Conservation (phyloP, 2,888 invertebrate species). For the Pandemis corylana region DNA sequence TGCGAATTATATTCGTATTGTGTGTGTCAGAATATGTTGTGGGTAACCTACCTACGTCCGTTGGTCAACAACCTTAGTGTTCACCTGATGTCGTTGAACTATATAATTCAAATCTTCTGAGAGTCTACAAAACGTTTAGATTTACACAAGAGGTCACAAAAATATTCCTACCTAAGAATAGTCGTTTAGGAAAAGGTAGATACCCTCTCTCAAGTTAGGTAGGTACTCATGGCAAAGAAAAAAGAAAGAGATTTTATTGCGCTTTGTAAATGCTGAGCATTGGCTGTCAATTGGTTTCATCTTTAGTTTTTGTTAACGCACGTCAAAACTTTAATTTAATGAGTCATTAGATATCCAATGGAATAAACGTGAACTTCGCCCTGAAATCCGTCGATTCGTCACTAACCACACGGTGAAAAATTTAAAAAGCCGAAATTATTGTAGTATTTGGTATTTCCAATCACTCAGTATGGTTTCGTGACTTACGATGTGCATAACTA, state of each 20-base stretch:
- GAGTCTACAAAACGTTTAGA: background rate
- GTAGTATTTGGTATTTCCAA: background rate
- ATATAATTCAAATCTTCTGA: background rate
- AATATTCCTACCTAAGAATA: no score
- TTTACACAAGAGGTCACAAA: background rate
- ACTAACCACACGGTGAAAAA: background rate
- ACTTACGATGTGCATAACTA: no score
- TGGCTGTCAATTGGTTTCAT: no score
- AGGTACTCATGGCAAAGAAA: no score
- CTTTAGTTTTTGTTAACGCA: no score
- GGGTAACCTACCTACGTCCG: constrained; percentile 7
- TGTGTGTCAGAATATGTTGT: constrained; percentile 2
- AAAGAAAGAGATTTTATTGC: no score
- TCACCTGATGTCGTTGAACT: constrained; percentile 11
- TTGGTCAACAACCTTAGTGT: constrained; percentile 14
- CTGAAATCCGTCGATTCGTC: background rate
- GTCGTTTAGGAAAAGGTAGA: no score
- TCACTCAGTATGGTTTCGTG: no score
- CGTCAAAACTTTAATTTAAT: background rate
- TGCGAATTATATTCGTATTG: constrained; percentile 13
- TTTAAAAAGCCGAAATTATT: background rate
- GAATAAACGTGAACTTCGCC: background rate
- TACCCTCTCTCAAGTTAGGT: no score
- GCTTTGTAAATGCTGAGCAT: no score
- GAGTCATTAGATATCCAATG: background rate